These are phyloP conservation scores for Psittacula derbiana DNA, from an alignment of 2,797 vertebrate genomes.

Conservation along the genomic window DNA sequence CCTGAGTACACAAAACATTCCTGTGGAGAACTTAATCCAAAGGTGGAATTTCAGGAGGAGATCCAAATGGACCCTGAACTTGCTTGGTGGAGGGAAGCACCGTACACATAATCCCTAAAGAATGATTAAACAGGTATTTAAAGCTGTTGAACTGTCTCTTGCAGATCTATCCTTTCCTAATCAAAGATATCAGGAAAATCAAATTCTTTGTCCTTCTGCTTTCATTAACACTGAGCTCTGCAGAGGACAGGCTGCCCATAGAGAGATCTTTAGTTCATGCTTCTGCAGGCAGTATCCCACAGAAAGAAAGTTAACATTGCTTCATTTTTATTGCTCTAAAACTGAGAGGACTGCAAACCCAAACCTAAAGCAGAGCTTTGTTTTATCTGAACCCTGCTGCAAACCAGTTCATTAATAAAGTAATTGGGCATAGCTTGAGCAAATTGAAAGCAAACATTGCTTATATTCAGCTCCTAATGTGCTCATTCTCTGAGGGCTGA, in stretches of 20 bases:
- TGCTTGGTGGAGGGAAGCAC: not conserved
- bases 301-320: not conserved
- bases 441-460: constrained; percentile 24
- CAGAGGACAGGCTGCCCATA: not conserved
- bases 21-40: not conserved
- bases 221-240: not conserved
- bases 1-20: not conserved
- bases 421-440: not conserved
- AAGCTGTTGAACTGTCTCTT: not conserved
- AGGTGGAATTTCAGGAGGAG: not conserved
- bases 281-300: not conserved
- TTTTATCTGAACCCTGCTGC: not conserved
- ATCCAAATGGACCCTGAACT: not conserved
- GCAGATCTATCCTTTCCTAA: not conserved
- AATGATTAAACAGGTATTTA: not conserved
- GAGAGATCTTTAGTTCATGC: not conserved
- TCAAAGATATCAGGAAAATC: not conserved
- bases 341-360: not conserved
- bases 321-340: not conserved
- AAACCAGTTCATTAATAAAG: constrained; percentile 37
- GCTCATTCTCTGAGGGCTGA: constrained; percentile 5
- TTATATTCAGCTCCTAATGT: not conserved
- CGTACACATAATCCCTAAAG: not conserved
- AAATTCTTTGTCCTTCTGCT: not conserved
- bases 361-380: constrained; percentile 14